A percentile compares a stretch with the other conserved stretches of the same genome.
Conservation (phyloP, 2,888 invertebrate species). For the Heliconius cydno region DNA sequence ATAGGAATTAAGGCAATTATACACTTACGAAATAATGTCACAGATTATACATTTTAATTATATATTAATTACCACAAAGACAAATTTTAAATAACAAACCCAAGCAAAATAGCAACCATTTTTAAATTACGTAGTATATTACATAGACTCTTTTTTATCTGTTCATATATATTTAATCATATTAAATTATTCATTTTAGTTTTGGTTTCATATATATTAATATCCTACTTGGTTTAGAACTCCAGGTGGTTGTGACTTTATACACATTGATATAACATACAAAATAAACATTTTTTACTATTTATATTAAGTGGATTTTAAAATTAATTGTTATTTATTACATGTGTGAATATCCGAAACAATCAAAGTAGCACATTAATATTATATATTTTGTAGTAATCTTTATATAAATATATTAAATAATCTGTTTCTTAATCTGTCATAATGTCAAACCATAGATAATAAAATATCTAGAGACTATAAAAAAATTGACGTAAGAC, state of each 20-base stretch:
- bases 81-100: neutral
- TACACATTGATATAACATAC: neutral
- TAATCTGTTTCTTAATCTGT: neutral
- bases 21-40: slow-evolving; percentile 13
- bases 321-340: neutral
- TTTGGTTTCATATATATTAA: slow-evolving; percentile 5
- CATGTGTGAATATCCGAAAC: neutral
- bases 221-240: neutral
- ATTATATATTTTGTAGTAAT: neutral
- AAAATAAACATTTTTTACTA: neutral
- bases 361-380: neutral
- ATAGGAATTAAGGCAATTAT: slow-evolving; percentile 19
- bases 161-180: neutral
- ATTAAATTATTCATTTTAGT: slow-evolving; percentile 1
- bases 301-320: too few species aligned
- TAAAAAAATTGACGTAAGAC: slow-evolving; percentile 11
- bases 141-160: neutral
- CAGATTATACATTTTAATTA: slow-evolving; percentile 10
- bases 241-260: too few species aligned
- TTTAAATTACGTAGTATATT: too few species aligned
- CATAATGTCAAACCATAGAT: neutral
- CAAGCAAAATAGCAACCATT: neutral
- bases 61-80: neutral
- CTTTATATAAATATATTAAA: neutral
- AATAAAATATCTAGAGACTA: neutral